Evolutionary conservation across 2,797 vertebrate genomes (phyloP).

Genomic region (Amphiprion clarkii): DNA sequence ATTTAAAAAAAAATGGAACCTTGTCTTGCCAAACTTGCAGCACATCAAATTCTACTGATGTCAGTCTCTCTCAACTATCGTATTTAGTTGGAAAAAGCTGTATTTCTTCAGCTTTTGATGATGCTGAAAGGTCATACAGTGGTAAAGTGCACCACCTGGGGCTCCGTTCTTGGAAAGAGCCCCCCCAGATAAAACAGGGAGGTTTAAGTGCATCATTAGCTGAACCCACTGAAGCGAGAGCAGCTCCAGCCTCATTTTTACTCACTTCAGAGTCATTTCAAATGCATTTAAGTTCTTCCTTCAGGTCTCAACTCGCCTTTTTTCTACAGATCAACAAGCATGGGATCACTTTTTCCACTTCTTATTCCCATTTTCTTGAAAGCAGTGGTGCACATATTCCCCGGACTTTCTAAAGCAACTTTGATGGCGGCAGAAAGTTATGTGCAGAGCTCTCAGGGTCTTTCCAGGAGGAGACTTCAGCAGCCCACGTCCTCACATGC

Average conservation of each 20-base stretch:
- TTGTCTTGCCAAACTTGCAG: too few relatives aligned
- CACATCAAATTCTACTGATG: too few relatives aligned
- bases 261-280: constrained; percentile 47
- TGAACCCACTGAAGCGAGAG: constrained; percentile 42
- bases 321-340: background rate
- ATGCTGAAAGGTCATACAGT: constrained; percentile 1
- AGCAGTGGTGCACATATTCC: constrained; percentile 23
- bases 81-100: too few relatives aligned
- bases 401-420: constrained; percentile 33
- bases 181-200: constrained; percentile 29
- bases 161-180: constrained; percentile 43
- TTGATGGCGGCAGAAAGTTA: constrained; percentile 47
- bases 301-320: constrained; percentile 13
- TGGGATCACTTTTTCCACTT: constrained; percentile 10
- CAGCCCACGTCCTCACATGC: constrained; percentile 59
- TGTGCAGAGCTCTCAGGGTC: constrained; percentile 44
- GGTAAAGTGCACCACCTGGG: constrained; percentile 47
- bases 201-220: constrained; percentile 66
- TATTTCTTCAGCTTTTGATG: constrained; percentile 29
- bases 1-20: too few relatives aligned
- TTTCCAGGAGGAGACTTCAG: constrained; percentile 48
- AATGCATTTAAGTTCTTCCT: constrained; percentile 23
- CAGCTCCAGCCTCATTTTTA: constrained; percentile 40
- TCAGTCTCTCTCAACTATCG: too few relatives aligned
- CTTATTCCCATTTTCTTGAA: constrained; percentile 30